These are phyloP conservation scores for Cygnus olor DNA, from an alignment of 2,797 vertebrate species.

Conservation along the genomic window DNA sequence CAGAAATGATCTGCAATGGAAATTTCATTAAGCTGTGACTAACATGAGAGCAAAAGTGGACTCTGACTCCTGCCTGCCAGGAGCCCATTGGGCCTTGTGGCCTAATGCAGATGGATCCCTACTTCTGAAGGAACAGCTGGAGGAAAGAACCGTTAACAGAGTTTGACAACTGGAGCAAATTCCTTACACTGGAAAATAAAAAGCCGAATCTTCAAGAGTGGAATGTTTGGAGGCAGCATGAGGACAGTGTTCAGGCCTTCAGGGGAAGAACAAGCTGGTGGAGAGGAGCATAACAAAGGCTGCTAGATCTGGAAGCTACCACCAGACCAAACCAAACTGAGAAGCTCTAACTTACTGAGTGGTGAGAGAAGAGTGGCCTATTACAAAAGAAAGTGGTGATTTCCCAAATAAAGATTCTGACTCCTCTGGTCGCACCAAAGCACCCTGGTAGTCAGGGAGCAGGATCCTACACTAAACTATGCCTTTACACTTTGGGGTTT, in stretches of 20 bases:
- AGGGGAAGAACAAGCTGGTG: not conserved
- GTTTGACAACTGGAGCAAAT: not conserved
- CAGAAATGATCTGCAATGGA: not conserved
- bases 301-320: not conserved
- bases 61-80: not conserved
- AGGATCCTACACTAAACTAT: not conserved
- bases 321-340: not conserved
- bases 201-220: not conserved
- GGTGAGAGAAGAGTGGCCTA: not conserved
- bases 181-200: not conserved
- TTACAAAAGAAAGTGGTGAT: not conserved
- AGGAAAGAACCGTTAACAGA: not conserved
- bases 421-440: not conserved
- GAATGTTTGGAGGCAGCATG: not conserved
- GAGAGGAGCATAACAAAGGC: not conserved
- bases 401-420: not conserved
- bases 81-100: not conserved
- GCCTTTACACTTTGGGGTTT: not conserved
- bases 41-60: not conserved
- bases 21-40: not conserved
- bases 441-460: not conserved
- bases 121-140: not conserved
- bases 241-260: not conserved
- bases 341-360: not conserved
- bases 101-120: not conserved